phyloP scores from a whole-genome alignment of 2,888 invertebrate genomes.

The Drosophila sordidapex region DNA sequence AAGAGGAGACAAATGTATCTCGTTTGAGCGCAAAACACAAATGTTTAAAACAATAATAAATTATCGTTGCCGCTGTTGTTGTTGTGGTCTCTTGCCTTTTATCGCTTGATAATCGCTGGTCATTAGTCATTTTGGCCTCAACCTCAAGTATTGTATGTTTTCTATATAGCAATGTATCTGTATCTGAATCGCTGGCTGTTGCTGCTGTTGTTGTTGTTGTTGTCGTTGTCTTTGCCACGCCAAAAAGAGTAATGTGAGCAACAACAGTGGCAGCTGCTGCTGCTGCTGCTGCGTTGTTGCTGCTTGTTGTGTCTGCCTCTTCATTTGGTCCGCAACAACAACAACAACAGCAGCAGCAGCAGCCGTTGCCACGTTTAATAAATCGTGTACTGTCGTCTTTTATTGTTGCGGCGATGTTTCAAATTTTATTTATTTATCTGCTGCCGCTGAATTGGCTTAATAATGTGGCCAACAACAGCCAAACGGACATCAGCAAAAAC shows the following conservation, averaged over 20 bases:
- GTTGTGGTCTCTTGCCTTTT: constrained; percentile 73
- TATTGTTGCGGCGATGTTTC: constrained; percentile 81
- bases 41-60: constrained; percentile 82
- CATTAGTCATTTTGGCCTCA: constrained; percentile 83
- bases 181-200: constrained; percentile 56
- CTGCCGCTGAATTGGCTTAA: constrained; percentile 81
- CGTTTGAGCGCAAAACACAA: constrained; percentile 80
- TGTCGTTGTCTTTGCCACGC: constrained; percentile 56
- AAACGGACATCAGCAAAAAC: constrained; percentile 21
- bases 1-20: constrained; percentile 75
- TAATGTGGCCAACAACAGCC: constrained; percentile 73
- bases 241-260: constrained; percentile 81
- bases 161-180: constrained; percentile 76
- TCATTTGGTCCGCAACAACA: constrained; percentile 64
- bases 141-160: constrained; percentile 78
- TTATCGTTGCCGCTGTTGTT: constrained; percentile 62
- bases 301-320: constrained; percentile 63
- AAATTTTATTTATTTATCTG: constrained; percentile 81
- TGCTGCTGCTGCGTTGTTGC: constrained; percentile 45
- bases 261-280: constrained; percentile 79
- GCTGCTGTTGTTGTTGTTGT: constrained; percentile 43
- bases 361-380: constrained; percentile 72
- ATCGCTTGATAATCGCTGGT: constrained; percentile 83
- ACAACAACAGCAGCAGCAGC: constrained; percentile 41
- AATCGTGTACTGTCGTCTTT: constrained; percentile 81